A percentile compares a stretch with the other conserved stretches of the same genome.
These are phyloP conservation scores for Pavo muticus DNA, from an alignment of 2,113 vertebrate species.

Conservation along the genomic window DNA sequence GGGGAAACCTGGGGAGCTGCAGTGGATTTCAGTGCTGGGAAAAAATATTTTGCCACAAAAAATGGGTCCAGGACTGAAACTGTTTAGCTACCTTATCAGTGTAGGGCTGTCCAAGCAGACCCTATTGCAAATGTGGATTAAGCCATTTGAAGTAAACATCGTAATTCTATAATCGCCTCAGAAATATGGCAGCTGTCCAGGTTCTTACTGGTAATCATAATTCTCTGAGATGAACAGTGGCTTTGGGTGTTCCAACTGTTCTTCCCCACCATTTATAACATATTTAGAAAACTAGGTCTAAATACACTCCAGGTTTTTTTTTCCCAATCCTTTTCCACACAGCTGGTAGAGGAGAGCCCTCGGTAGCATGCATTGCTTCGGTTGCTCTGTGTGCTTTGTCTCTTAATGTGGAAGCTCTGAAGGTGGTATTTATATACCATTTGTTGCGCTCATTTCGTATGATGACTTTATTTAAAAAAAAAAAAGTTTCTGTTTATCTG, in stretches of 20 bases:
- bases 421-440: neutral
- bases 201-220: neutral
- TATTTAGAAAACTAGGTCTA: conserved; percentile 6
- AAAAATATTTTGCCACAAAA: neutral
- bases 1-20: neutral
- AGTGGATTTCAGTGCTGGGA: neutral
- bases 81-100: neutral
- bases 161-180: neutral
- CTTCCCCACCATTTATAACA: neutral
- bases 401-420: neutral
- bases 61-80: neutral
- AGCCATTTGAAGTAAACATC: conserved; percentile 1
- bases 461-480: neutral
- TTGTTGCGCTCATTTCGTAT: neutral
- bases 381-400: neutral
- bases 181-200: neutral
- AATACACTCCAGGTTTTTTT: neutral
- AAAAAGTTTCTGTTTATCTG: conserved; percentile 6
- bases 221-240: neutral
- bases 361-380: neutral
- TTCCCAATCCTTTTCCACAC: neutral
- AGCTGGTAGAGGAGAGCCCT: neutral
- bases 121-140: neutral
- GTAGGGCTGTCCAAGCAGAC: neutral
- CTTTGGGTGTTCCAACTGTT: conserved; percentile 16